Evolutionary conservation across 1,140 invertebrate genomes (phyloP).

Genomic region (Drosophila ironensis): DNA sequence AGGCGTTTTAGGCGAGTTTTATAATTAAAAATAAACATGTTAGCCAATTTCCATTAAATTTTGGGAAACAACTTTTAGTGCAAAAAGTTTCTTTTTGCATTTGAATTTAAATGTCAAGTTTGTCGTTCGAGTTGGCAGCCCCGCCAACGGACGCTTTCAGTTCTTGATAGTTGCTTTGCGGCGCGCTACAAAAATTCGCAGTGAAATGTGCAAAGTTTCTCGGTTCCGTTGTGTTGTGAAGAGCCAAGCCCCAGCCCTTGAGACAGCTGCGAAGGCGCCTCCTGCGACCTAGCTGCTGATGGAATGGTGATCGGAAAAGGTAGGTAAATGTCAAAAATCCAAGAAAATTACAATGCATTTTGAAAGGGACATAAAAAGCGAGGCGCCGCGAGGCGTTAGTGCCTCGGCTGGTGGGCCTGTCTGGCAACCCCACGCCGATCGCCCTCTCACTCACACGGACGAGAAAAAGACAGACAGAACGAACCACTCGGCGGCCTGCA

Average conservation of each 20-base stretch:
- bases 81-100: constrained; percentile 8
- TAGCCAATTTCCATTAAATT: too few species aligned
- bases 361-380: constrained; percentile 5
- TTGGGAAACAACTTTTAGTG: too few species aligned
- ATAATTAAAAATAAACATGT: too few species aligned
- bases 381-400: constrained; percentile 14
- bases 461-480: constrained; percentile 52
- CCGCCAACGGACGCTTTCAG: constrained; percentile 11
- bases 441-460: constrained; percentile 79
- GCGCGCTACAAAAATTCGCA: background rate
- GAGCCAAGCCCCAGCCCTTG: too few species aligned
- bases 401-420: constrained; percentile 49
- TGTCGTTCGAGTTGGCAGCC: constrained; percentile 19
- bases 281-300: too few species aligned
- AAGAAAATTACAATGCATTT: too few species aligned
- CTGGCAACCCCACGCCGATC: constrained; percentile 65
- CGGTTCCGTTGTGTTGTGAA: too few species aligned
- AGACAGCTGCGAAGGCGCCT: too few species aligned
- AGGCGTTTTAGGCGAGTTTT: too few species aligned
- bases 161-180: background rate
- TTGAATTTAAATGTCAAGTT: constrained; percentile 24
- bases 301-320: too few species aligned
- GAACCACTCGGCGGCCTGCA: constrained; percentile 44
- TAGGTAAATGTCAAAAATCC: too few species aligned
- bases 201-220: too few species aligned